phyloP scores from a whole-genome alignment of 2,888 invertebrate genomes.

The Phorcus lineatus region DNA sequence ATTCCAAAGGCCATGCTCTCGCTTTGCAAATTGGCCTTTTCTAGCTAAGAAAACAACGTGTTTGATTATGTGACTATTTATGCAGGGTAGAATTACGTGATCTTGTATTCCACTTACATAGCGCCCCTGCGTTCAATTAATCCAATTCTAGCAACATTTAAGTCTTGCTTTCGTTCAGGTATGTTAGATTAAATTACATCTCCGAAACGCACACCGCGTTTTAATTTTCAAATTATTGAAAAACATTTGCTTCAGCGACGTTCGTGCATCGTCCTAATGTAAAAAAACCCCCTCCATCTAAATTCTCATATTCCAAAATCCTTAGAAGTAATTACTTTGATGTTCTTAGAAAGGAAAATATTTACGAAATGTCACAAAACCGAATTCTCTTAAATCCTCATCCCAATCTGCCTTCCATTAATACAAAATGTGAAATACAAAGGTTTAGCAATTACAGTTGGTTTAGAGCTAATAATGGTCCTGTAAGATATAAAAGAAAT shows the following conservation, averaged over 20 bases:
- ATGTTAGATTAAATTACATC: not conserved
- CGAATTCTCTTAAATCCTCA: slow-evolving; percentile 10
- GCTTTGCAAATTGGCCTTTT: slow-evolving; percentile 1
- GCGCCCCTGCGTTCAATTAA: not conserved
- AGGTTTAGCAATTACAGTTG: slow-evolving; percentile 15
- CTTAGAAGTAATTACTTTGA: not conserved
- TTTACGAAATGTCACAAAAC: not conserved
- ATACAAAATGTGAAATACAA: not conserved
- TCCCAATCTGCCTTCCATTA: slow-evolving; percentile 1
- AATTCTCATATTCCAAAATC: not conserved
- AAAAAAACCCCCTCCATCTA: not conserved
- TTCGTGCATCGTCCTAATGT: too few species aligned
- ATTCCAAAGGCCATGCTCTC: not conserved
- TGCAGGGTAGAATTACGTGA: not conserved
- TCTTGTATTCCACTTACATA: not conserved
- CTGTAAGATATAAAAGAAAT: not conserved
- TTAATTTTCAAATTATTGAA: not conserved
- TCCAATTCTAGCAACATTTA: not conserved
- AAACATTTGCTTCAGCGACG: not conserved
- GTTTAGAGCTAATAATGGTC: slow-evolving; percentile 2
- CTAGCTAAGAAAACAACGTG: not conserved
- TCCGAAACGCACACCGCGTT: not conserved
- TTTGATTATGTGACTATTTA: not conserved
- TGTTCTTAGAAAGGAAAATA: not conserved
- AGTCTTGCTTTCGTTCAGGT: not conserved